Base-by-base conservation (phyloP, 2,797 vertebrate species). In the Acipenser transmontanus region DNA sequence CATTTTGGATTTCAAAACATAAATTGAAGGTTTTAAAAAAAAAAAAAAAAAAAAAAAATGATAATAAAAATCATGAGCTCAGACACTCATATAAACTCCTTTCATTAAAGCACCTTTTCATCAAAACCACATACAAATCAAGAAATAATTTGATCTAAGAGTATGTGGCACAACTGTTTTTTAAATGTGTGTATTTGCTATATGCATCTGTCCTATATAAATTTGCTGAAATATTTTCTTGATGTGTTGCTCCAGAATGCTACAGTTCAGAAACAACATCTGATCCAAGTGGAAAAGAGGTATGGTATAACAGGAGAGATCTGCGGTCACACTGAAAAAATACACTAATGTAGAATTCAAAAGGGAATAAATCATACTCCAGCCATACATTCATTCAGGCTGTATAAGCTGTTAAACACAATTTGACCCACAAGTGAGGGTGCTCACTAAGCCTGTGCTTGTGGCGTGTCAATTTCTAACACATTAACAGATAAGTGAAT, bases 111-210 rank as follows among this genome's bases (percentile, higher is more conserved):
- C 54, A 11, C 12, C 51, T 13, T 57, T 57, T 57, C 54, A 57
- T 57, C 54, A 57, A 57, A 7, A 57, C 6, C 14, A 13, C 11
- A n/a, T 11, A 57, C 14, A 72, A 80, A 81, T 78, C 77, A 66
- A 7, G 64, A 69, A 76, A 71, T 71, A 76, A 71, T 71, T 87
- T 89, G 86, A 85, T 88, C 87, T 73, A 83, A 84, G 78, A 83
- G 74, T 70, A 71, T 47, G 73, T 77, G 78, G 66, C 56, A 56
- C 73, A 75, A 80, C 71, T 72, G 64, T 59, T 76, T 78, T 73
- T 34, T 34, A 34, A 34, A 34, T 34, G 34, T 79, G 67, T 56
- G 62, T 63, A 63, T 59, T 66, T 68, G 75, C 76, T 76, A 60
- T 80, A 77, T 82, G 81, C 76, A 87, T 74, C 75, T 75, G 73